Conservation (phyloP, 2,888 invertebrate genomes). For the Ectobius pallidus region DNA sequence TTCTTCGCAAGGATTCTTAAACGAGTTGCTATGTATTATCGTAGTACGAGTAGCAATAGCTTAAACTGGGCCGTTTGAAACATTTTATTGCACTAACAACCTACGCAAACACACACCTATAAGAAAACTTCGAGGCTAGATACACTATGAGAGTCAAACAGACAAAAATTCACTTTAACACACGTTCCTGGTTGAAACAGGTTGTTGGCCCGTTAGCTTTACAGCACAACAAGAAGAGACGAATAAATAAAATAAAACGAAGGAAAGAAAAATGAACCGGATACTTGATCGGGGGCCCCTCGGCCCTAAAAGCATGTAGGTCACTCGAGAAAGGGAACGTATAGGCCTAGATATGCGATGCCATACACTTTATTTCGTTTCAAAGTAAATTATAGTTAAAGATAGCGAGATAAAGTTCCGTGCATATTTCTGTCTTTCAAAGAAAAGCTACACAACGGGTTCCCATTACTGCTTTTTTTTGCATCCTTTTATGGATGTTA, state of each 20-base stretch:
- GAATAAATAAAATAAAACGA: too few species aligned
- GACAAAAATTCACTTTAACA: neutral
- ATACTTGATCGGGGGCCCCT: neutral
- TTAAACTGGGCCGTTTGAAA: too few species aligned
- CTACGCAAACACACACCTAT: neutral
- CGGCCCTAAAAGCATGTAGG: neutral
- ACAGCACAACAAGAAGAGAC: too few species aligned
- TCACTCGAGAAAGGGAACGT: neutral
- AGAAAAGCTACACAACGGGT: neutral
- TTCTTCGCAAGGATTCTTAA: too few species aligned
- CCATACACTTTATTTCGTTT: neutral
- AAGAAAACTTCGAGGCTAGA: neutral
- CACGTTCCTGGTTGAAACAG: neutral
- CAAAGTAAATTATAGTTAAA: neutral
- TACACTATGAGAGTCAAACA: neutral
- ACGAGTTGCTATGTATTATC: too few species aligned
- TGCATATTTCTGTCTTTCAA: neutral
- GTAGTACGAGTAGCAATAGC: too few species aligned
- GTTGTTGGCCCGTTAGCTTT: neutral
- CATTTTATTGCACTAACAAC: too few species aligned
- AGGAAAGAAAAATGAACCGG: neutral
- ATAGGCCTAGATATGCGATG: neutral
- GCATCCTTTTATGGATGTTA: neutral
- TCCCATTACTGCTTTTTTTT: neutral
- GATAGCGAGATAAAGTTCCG: neutral